Evolutionary conservation across 2,888 invertebrate genomes (phyloP), one percentile per base, ranked within the genome.

Genomic region (Cordilura impudica): DNA sequence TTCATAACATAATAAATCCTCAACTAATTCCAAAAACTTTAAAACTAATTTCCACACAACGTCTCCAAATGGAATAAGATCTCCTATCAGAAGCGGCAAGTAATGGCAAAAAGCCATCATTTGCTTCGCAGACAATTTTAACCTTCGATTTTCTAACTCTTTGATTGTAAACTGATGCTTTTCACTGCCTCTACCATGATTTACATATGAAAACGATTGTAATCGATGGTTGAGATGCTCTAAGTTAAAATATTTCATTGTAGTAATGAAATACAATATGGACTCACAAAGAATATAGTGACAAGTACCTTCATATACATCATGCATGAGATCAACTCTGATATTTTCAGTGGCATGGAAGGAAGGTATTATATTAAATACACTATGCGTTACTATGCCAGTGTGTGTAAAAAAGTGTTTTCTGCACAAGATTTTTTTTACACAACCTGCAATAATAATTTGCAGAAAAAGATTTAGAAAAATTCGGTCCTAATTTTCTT

Each of bases 221-320:
- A 77, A 58, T 35, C 76, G n/a, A 19, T 10, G 35, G 26, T 80
- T 76, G 8, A 80, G 21, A 1, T 16, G 19, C 23, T 66, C 54
- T 4, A 80, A n/a, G 16, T 19, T 26, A 53, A 80, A 66, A 23
- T 54, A 66, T 54, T 75, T 63, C 8, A 53, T 67, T 51, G 54
- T 39, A 5, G 2, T 58, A 16, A 65, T 58, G 45, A 54, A 60
- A 61, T 51, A 49, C 6, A 54, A 16, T 19, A 72, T 26, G 7
- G 58, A 29, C 35, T 73, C 29, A 18, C 72, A 47, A n/a, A 73
- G 5, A 47, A 73, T 39, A 49, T 78, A 61, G 7, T 65, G 63
- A 35, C 72, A 78, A 16, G 72, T 45, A 6, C 67, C 78, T 53
- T 78, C 78, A 53, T 60, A 66, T 4, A 78, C 0, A 39, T 78